These are phyloP conservation scores for Dichetophora obliterata DNA, from an alignment of 2,888 invertebrate species.

Conservation along the genomic window DNA sequence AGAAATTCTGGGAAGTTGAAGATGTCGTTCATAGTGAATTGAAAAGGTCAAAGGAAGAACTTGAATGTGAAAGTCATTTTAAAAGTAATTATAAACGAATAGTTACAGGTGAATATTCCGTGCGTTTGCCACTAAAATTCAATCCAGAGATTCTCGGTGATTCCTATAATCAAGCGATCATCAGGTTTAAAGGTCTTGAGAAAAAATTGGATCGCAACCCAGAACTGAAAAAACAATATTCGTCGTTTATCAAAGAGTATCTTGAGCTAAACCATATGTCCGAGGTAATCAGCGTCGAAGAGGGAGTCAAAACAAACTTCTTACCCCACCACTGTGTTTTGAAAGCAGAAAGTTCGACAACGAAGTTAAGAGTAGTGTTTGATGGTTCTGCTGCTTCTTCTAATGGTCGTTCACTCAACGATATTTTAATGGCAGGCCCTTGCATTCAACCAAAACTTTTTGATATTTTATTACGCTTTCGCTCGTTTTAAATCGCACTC, in stretches of 20 bases:
- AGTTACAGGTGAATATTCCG: conserved; percentile 21
- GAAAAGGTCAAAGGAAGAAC: conserved; percentile 15
- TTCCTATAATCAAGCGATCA: conserved; percentile 36
- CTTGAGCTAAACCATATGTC: conserved; percentile 30
- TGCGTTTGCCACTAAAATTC: conserved; percentile 24
- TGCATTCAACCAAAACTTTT: no score
- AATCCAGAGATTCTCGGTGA: conserved; percentile 26
- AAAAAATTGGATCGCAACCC: conserved; percentile 36
- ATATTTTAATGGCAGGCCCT: conserved; percentile 33
- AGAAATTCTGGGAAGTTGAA: conserved; percentile 44
- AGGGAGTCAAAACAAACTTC: conserved; percentile 15
- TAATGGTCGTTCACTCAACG: conserved; percentile 24
- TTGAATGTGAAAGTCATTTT: conserved; percentile 41
- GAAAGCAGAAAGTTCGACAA: conserved; percentile 28
- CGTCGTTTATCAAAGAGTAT: conserved; percentile 38
- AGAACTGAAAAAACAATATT: conserved; percentile 32
- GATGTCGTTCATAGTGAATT: conserved; percentile 2
- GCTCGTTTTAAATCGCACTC: conserved; percentile 37
- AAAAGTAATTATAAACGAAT: conserved; percentile 16
- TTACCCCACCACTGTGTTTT: conserved; percentile 39
- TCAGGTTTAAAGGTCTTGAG: conserved; percentile 21
- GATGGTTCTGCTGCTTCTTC: conserved; percentile 14
- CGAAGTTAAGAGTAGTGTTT: no score
- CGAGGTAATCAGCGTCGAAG: not conserved
- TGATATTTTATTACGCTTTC: conserved; percentile 39